Evolutionary conservation across 2,113 vertebrate genomes (phyloP).

Genomic region (Hymenochirus boettgeri): DNA sequence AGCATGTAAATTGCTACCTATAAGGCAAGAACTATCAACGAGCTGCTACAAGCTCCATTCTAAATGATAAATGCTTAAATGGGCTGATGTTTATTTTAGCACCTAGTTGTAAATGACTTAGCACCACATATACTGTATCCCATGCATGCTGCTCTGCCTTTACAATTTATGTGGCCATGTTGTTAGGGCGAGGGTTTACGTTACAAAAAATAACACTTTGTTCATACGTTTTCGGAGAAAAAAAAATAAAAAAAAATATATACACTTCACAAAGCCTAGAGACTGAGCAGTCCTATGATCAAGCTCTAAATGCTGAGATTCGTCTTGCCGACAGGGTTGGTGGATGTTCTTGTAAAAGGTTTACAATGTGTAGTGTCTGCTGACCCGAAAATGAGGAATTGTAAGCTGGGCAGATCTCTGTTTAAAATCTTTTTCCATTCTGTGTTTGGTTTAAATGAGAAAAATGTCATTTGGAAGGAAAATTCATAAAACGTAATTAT

Average conservation of each 20-base stretch:
- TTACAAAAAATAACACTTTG: background rate
- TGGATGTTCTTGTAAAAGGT: background rate
- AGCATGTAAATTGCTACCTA: background rate
- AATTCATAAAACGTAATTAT: conserved; percentile 4
- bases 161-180: background rate
- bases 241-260: background rate
- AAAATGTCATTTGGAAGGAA: conserved; percentile 40
- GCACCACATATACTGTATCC: conserved; percentile 3
- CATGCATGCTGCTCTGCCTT: background rate
- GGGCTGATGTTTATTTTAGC: background rate
- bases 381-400: background rate
- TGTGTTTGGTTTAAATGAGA: conserved; percentile 12
- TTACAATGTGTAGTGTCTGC: background rate
- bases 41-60: background rate
- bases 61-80: too few relatives aligned
- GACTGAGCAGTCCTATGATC: background rate
- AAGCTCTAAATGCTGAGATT: background rate
- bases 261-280: background rate
- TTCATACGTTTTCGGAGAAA: too few relatives aligned
- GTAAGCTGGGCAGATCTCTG: background rate
- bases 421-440: conserved; percentile 14
- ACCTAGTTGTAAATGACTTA: background rate
- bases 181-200: background rate
- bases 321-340: background rate
- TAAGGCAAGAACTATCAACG: background rate